Evolutionary conservation across 2,113 vertebrate species (phyloP), one percentile per base, ranked within the genome.

Genomic region (Myrmophylax atrothorax): DNA sequence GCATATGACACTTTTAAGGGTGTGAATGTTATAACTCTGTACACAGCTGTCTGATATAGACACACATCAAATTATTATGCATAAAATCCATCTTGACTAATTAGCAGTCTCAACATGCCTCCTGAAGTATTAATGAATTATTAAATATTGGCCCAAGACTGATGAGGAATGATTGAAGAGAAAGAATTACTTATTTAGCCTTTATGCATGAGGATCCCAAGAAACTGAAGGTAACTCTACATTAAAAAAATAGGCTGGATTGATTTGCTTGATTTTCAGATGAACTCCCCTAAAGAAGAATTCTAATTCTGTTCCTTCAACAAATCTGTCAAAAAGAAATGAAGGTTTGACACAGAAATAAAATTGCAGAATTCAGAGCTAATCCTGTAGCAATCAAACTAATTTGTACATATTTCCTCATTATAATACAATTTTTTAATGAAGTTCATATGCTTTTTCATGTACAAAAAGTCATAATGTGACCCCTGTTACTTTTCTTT

Each of bases 91-190:
- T 74, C 59, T 90, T 79, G 58, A 38, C 77, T 93, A 88, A 95
- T 90, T 90, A 93, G 50, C 20, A 96, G 46, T 93, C 87, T 95
- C 67, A 91, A 70, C 42, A 67, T 77, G 50, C 82, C 64, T 96
- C 64, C 52, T 91, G 64, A 91, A 83, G 42, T 88, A 74, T 90
- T 85, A 94, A 90, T 94, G 20, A 94, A 94, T 95, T 93, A 94
- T 93, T 96, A 91, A 91, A 86, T 69, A 28, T 90, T 92, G 56
- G 52, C 44, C 63, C 52, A 79, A n/a, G 70, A 91, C 12, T 75
- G 75, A 80, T 77, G 79, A 95, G 38, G 38, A 95, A 66, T 83
- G 72, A 84, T 10, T 79, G 84, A 88, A 89, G 60, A 78, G 75
- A 74, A 72, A n/a, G 26, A 87, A 78, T 47, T 84, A 63, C 12